Evolutionary conservation across 2,888 invertebrate genomes (phyloP).

Genomic region (Argyresthia goedartella): DNA sequence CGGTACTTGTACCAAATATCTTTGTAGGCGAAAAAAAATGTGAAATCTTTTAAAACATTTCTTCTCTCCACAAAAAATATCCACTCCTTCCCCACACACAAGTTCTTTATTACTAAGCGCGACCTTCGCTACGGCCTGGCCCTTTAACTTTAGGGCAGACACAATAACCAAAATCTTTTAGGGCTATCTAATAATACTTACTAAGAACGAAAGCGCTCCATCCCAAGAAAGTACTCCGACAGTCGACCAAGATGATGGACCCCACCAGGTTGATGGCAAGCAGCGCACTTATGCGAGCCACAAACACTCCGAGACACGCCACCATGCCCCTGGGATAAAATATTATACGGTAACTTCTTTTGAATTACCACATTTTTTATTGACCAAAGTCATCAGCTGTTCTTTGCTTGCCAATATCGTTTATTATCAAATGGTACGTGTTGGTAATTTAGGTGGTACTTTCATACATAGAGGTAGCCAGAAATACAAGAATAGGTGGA

Average conservation of each 20-base stretch:
- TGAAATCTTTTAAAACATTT: not conserved
- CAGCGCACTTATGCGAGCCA: conserved; percentile 51
- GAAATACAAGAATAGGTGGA: no score
- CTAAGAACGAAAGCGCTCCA: conserved; percentile 22
- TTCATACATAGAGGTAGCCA: no score
- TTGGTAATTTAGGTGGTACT: no score
- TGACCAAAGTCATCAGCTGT: no score
- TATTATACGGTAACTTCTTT: no score
- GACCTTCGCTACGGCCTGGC: not conserved
- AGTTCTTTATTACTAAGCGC: not conserved
- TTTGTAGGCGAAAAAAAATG: not conserved
- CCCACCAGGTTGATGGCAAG: conserved; percentile 48
- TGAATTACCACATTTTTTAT: no score
- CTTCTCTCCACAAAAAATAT: not conserved
- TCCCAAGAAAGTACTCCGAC: conserved; percentile 23
- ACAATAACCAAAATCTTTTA: no score
- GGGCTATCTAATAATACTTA: conserved; percentile 16
- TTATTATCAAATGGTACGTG: no score
- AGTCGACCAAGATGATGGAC: conserved; percentile 30
- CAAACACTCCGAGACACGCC: conserved; percentile 58
- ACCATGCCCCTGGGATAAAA: conserved; percentile 42
- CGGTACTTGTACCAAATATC: not conserved
- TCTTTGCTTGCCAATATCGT: no score
- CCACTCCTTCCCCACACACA: not conserved
- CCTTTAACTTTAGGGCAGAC: no score